Percentiles rank a stretch among this genome's conserved stretches.
Evolutionary conservation across 1,140 invertebrate species (phyloP).

Genomic region (Eumaeus atala): DNA sequence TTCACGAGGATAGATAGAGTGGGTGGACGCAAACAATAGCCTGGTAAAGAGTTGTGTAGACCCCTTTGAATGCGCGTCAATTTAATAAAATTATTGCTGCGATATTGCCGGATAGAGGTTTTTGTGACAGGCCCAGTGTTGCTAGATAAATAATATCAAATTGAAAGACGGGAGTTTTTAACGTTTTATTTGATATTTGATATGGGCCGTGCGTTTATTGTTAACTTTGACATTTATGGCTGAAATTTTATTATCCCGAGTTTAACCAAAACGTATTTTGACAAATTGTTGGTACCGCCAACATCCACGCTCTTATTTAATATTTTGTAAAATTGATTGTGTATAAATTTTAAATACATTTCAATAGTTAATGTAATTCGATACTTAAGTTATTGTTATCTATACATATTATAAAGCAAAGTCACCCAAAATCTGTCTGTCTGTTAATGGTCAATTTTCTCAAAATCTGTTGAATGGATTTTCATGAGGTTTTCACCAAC

Average conservation of each 20-base stretch:
- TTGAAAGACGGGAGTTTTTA: not conserved
- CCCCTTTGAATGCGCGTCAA: constrained; percentile 9
- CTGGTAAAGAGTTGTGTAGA: constrained; percentile 10
- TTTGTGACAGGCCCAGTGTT: constrained; percentile 8
- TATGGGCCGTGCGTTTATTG: not conserved
- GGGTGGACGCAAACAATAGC: constrained; percentile 10
- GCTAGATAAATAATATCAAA: constrained; percentile 6
- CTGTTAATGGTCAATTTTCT: no score
- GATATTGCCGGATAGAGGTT: constrained; percentile 10
- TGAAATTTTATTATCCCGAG: constrained; percentile 7
- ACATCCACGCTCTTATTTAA: no score
- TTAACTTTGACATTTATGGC: not conserved
- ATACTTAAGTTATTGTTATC: no score
- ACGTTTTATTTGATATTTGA: constrained; percentile 8
- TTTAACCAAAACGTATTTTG: not conserved
- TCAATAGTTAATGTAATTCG: no score
- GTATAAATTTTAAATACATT: no score
- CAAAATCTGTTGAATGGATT: no score
- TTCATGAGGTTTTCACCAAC: no score
- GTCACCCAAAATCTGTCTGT: no score
- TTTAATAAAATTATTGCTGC: constrained; percentile 9
- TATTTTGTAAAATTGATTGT: no score
- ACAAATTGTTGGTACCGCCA: no score
- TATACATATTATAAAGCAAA: no score
- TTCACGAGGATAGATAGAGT: constrained; percentile 8